Percentiles rank a stretch among this genome's conserved stretches.
phyloP scores from a whole-genome alignment of 2,797 vertebrate genomes.

The Enoplosus armatus region DNA sequence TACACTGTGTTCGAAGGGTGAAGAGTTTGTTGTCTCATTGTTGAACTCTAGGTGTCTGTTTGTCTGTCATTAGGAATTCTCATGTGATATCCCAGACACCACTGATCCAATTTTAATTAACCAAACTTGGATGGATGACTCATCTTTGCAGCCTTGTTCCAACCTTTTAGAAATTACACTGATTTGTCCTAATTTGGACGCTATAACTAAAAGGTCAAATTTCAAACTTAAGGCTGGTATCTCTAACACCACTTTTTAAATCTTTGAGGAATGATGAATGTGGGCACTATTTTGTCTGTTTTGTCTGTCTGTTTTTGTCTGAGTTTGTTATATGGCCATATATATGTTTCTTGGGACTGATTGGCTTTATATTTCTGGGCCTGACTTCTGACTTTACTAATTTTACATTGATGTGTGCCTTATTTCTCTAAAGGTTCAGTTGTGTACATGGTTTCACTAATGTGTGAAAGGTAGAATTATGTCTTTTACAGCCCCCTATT shows the following conservation, averaged over 20 bases:
- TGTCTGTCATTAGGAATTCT: neutral
- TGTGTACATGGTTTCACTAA: neutral
- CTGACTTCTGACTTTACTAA: neutral
- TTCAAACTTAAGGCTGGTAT: neutral
- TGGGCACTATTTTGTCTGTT: neutral
- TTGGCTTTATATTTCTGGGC: neutral
- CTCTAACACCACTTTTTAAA: neutral
- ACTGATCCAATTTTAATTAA: slow-evolving; percentile 24
- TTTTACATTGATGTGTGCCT: neutral
- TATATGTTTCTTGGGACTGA: neutral
- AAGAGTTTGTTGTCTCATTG: neutral
- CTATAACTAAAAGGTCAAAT: slow-evolving; percentile 1
- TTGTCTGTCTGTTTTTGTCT: neutral
- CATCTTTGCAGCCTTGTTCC: neutral
- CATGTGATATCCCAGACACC: neutral
- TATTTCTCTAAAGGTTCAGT: neutral
- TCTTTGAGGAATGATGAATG: neutral
- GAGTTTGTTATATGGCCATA: neutral
- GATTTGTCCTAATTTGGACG: neutral
- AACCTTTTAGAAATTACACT: slow-evolving; percentile 4
- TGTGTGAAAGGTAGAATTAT: slow-evolving; percentile 1
- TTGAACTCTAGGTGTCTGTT: neutral
- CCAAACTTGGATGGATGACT: slow-evolving; percentile 13
- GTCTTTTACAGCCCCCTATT: neutral
- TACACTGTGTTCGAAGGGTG: neutral